These are phyloP conservation scores for Pseudochromis fuscus DNA, from an alignment of 2,797 vertebrate genomes.

Conservation along the genomic window DNA sequence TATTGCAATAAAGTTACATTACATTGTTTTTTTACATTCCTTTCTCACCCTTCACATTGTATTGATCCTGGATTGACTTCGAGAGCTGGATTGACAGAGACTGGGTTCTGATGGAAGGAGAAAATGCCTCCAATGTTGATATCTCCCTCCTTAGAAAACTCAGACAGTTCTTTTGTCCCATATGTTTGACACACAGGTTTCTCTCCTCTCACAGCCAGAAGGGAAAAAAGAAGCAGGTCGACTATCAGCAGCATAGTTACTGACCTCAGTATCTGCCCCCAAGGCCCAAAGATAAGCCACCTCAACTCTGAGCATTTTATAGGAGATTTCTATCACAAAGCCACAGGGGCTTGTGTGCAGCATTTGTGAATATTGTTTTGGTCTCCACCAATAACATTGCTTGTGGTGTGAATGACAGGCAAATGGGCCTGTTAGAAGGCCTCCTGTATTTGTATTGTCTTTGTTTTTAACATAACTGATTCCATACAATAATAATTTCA, in stretches of 20 bases:
- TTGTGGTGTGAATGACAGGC: slow-evolving; percentile 41
- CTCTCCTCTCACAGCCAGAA: slow-evolving; percentile 65
- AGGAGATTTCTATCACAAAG: slow-evolving; percentile 34
- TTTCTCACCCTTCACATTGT: slow-evolving; percentile 83
- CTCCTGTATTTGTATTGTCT: not conserved
- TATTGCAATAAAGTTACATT: not conserved
- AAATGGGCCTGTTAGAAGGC: slow-evolving; percentile 23
- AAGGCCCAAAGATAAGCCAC: slow-evolving; percentile 15
- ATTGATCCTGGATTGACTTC: slow-evolving; percentile 78
- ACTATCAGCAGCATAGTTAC: slow-evolving; percentile 73
- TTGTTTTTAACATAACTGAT: slow-evolving; percentile 14
- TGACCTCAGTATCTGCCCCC: slow-evolving; percentile 20
- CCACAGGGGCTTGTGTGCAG: slow-evolving; percentile 5
- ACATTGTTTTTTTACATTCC: not conserved
- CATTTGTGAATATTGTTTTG: slow-evolving; percentile 8
- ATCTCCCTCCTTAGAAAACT: slow-evolving; percentile 84
- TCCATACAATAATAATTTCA: not conserved
- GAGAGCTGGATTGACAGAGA: slow-evolving; percentile 72
- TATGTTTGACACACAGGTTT: slow-evolving; percentile 76
- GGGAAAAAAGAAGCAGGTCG: slow-evolving; percentile 66
- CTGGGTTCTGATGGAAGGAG: slow-evolving; percentile 85
- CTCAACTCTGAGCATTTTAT: slow-evolving; percentile 60
- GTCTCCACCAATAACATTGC: slow-evolving; percentile 56
- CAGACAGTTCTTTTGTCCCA: slow-evolving; percentile 78
- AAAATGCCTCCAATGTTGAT: slow-evolving; percentile 86